phyloP scores from a whole-genome alignment of 2,797 vertebrate species.

The Knipowitschia caucasica region DNA sequence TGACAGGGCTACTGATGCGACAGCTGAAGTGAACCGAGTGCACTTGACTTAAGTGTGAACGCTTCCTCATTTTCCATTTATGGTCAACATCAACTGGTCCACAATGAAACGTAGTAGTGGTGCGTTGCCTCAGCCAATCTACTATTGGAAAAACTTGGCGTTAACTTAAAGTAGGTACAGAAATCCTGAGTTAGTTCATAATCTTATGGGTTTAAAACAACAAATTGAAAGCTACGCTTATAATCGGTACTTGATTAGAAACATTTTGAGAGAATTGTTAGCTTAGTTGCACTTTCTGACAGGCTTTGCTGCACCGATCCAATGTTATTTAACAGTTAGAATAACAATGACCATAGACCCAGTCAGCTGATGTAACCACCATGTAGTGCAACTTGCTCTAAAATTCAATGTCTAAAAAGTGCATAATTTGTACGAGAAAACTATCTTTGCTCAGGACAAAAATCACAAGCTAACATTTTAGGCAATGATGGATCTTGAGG shows the following conservation, averaged over 20 bases:
- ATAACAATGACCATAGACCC: slow-evolving; percentile 1
- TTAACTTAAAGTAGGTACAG: slow-evolving; percentile 8
- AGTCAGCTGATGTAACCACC: slow-evolving; percentile 16
- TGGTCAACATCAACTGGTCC: slow-evolving; percentile 24
- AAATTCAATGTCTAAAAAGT: slow-evolving; percentile 11
- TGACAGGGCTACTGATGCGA: too few species aligned
- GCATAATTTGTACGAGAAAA: slow-evolving; percentile 7
- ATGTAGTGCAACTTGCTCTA: background rate
- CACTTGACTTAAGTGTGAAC: too few species aligned
- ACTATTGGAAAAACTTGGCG: slow-evolving; percentile 19
- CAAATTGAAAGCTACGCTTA: slow-evolving; percentile 14
- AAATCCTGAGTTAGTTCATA: slow-evolving; percentile 45
- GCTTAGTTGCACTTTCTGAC: background rate
- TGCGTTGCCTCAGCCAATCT: slow-evolving; percentile 17
- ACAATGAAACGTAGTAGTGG: slow-evolving; percentile 21
- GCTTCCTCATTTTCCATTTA: slow-evolving; percentile 20
- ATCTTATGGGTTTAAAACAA: slow-evolving; percentile 18
- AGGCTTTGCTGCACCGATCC: slow-evolving; percentile 4
- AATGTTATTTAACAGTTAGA: slow-evolving; percentile 17
- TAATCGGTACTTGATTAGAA: slow-evolving; percentile 1
- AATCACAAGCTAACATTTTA: slow-evolving; percentile 11
- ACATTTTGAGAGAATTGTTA: background rate
- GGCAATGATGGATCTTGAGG: slow-evolving; percentile 25
- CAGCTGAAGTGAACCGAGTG: too few species aligned
- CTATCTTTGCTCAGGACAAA: slow-evolving; percentile 9